These are phyloP conservation scores for Drosophila nr. fundita DNA, from an alignment of 2,888 invertebrate species.

Conservation along the genomic window DNA sequence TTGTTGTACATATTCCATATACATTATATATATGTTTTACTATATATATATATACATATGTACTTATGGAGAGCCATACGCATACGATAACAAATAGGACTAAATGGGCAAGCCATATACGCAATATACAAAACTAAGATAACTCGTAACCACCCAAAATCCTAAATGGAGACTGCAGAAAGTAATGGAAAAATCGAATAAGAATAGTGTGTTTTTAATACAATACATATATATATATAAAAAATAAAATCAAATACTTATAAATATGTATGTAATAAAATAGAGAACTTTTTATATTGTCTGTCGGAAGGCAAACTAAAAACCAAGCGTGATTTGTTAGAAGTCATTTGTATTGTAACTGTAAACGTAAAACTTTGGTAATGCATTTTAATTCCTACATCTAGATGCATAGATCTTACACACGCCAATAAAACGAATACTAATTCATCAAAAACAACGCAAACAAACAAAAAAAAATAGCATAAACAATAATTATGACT, in stretches of 20 bases:
- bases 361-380: slow-evolving; percentile 69
- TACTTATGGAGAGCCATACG: slow-evolving; percentile 29
- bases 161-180: slow-evolving; percentile 77
- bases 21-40: slow-evolving; percentile 14
- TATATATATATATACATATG: slow-evolving; percentile 4
- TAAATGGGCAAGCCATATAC: slow-evolving; percentile 62
- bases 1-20: slow-evolving; percentile 35
- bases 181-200: slow-evolving; percentile 66
- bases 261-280: slow-evolving; percentile 65
- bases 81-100: slow-evolving; percentile 45
- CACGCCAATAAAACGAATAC: slow-evolving; percentile 37
- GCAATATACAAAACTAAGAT: slow-evolving; percentile 74
- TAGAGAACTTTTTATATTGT: slow-evolving; percentile 73
- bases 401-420: slow-evolving; percentile 51
- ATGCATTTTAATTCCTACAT: slow-evolving; percentile 73
- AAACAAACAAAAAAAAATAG: slow-evolving; percentile 46
- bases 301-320: slow-evolving; percentile 63
- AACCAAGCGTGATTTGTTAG: slow-evolving; percentile 73
- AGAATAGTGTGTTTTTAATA: slow-evolving; percentile 70
- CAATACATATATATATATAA: slow-evolving; percentile 60
- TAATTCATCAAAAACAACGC: slow-evolving; percentile 41
- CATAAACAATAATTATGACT: slow-evolving; percentile 73
- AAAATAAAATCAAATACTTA: slow-evolving; percentile 45
- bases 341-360: slow-evolving; percentile 70
- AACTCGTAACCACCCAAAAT: slow-evolving; percentile 80